Evolutionary conservation across 1,140 invertebrate genomes (phyloP), one percentile per base, ranked within the genome.

Genomic region (Limonius californicus): DNA sequence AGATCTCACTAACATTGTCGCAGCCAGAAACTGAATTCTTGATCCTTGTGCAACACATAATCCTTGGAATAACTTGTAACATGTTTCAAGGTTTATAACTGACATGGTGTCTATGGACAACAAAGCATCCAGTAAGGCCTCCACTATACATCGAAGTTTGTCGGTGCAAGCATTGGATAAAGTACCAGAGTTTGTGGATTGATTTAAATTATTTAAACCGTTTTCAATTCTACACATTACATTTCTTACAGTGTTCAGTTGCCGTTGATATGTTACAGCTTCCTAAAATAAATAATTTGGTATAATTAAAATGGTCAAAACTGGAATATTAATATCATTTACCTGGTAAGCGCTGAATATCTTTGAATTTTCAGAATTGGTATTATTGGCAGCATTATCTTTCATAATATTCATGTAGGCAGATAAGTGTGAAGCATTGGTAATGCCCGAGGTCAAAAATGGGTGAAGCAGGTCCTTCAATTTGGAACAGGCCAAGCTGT

Each of bases 401-500:
- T 70, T 79, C 20, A 76, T 71, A 62, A 77, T 83, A 68, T 87
- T 87, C 23, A 92, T 83, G 71, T 90, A 92, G 30, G 89, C 85
- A 70, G 90, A 87, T 81, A 92, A 86, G 70, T 92, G 89, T 19
- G 86, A 83, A 1, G 90, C 84, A 73, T 91, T 91, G 0, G 89
- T 87, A 57, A 88, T 85, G 70, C 90, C 89, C 20, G 88, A 81
- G 60, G 86, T 86, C 32, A 91, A 74, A 64, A 91, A 84, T 8
- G 89, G 90, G 63, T 87, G 84, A 11, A 93, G 76, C 8, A 90
- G 78, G 63, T 88, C 84, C 73, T 88, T 89, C 14, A 94, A 77
- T 78, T 90, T 89, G 39, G 87, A 88, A 61, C 89, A 90, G 1
- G 92, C 89, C 64, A 95, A 80, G 70, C 89, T 93, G 76, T 91